Evolutionary conservation across 2,888 invertebrate species (phyloP).

Genomic region (Portevinia maculata): DNA sequence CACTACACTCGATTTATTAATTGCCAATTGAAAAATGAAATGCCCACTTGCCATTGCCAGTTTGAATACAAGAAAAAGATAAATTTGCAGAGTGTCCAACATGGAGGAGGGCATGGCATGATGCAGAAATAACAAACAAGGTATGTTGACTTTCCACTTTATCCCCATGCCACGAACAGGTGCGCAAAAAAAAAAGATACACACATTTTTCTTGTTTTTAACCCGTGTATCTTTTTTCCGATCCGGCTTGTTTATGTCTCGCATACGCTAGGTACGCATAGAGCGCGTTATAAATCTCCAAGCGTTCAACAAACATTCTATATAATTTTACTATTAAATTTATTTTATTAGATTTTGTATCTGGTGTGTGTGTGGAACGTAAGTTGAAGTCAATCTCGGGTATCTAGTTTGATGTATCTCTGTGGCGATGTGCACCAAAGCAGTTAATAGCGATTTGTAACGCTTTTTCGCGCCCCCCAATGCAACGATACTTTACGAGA

Average conservation of each 20-base stretch:
- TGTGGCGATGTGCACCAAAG: slow-evolving; percentile 60
- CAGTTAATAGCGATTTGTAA: slow-evolving; percentile 74
- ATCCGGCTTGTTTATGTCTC: slow-evolving; percentile 18
- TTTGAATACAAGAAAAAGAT: slow-evolving; percentile 60
- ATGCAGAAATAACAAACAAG: slow-evolving; percentile 20
- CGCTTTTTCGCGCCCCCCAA: slow-evolving; percentile 64
- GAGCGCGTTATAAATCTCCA: slow-evolving; percentile 48
- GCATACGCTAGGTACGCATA: slow-evolving; percentile 19
- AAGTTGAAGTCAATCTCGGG: slow-evolving; percentile 5
- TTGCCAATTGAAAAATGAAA: slow-evolving; percentile 72
- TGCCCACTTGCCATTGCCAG: slow-evolving; percentile 39
- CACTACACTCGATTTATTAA: slow-evolving; percentile 67
- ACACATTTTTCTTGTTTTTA: slow-evolving; percentile 14
- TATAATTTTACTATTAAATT: slow-evolving; percentile 63
- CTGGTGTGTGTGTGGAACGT: slow-evolving; percentile 33
- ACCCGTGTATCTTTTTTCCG: slow-evolving; percentile 14
- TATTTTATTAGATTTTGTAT: slow-evolving; percentile 65
- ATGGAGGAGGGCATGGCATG: neutral
- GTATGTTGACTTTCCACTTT: slow-evolving; percentile 47
- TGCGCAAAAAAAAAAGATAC: slow-evolving; percentile 52
- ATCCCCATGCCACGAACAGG: slow-evolving; percentile 55
- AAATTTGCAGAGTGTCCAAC: slow-evolving; percentile 26
- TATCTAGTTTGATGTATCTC: slow-evolving; percentile 53
- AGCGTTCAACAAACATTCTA: slow-evolving; percentile 54
- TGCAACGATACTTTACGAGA: slow-evolving; percentile 15